Percentiles rank a stretch among this genome's conserved stretches.
Evolutionary conservation across 2,797 vertebrate genomes (phyloP).

Genomic region (Coregonus ussuriensis): DNA sequence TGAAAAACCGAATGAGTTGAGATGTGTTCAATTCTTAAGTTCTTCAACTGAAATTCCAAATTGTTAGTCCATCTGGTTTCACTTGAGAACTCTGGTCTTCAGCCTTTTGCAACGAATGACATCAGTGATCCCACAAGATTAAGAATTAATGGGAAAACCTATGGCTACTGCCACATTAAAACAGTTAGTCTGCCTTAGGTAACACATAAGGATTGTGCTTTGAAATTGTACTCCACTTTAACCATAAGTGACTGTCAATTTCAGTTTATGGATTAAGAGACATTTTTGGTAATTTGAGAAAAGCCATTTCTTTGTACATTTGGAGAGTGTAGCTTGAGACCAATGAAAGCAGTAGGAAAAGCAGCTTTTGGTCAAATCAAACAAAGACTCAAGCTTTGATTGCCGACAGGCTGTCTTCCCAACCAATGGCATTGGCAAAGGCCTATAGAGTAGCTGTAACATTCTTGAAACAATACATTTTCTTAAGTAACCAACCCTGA

Average conservation of each 20-base stretch:
- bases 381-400: background rate
- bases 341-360: conserved; percentile 5
- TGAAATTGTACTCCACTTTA: conserved; percentile 34
- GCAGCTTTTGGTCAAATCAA: background rate
- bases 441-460: too few species aligned
- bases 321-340: conserved; percentile 9
- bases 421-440: background rate
- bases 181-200: conserved; percentile 4
- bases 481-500: too few species aligned
- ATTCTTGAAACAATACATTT: too few species aligned
- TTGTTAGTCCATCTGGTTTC: conserved; percentile 26
- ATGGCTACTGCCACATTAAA: background rate
- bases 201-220: conserved; percentile 25
- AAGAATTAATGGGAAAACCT: conserved; percentile 40
- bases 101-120: conserved; percentile 42
- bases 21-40: background rate
- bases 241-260: conserved; percentile 36
- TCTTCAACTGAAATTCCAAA: conserved; percentile 1
- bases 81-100: conserved; percentile 27
- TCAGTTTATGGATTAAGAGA: conserved; percentile 33
- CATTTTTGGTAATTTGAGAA: conserved; percentile 16
- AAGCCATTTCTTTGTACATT: background rate
- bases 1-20: too few species aligned
- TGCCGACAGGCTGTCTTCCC: background rate
- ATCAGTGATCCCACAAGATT: conserved; percentile 46